These are phyloP conservation scores for Falco cherrug DNA, from an alignment of 2,797 vertebrate species.

Conservation along the genomic window DNA sequence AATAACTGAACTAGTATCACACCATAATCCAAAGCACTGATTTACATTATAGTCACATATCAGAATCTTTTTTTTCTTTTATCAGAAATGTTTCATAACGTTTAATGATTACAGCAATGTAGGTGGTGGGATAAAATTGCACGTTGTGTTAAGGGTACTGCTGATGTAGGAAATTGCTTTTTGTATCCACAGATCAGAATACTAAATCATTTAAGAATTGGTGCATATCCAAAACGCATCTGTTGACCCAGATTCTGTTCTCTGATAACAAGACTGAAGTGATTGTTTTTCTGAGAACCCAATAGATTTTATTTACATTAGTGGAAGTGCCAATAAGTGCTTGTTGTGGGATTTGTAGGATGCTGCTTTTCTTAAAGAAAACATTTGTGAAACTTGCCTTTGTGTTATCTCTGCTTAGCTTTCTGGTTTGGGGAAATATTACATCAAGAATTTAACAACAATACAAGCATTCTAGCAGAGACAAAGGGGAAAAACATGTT, in stretches of 20 bases:
- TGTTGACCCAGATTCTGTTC: constrained; percentile 80
- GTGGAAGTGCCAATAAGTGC: constrained; percentile 52
- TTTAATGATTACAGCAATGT: constrained; percentile 64
- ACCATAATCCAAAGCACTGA: constrained; percentile 85
- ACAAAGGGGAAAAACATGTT: background rate
- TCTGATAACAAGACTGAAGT: constrained; percentile 68
- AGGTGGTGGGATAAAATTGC: constrained; percentile 65
- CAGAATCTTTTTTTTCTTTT: constrained; percentile 72
- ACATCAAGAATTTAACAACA: background rate
- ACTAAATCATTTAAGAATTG: constrained; percentile 77
- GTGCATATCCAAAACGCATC: constrained; percentile 76
- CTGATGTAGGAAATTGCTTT: constrained; percentile 82
- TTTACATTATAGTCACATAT: constrained; percentile 83
- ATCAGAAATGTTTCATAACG: constrained; percentile 66
- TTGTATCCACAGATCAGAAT: constrained; percentile 76
- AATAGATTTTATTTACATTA: constrained; percentile 74
- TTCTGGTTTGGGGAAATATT: background rate
- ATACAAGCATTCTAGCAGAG: background rate
- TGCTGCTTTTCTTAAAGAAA: constrained; percentile 53
- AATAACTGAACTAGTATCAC: constrained; percentile 85
- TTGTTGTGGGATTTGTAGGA: constrained; percentile 47
- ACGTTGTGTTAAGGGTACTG: constrained; percentile 72
- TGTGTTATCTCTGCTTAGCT: background rate
- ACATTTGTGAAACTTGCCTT: background rate
- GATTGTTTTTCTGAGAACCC: constrained; percentile 79